Evolutionary conservation across 2,113 vertebrate species (phyloP).

Genomic region (Megaptera novaeangliae): DNA sequence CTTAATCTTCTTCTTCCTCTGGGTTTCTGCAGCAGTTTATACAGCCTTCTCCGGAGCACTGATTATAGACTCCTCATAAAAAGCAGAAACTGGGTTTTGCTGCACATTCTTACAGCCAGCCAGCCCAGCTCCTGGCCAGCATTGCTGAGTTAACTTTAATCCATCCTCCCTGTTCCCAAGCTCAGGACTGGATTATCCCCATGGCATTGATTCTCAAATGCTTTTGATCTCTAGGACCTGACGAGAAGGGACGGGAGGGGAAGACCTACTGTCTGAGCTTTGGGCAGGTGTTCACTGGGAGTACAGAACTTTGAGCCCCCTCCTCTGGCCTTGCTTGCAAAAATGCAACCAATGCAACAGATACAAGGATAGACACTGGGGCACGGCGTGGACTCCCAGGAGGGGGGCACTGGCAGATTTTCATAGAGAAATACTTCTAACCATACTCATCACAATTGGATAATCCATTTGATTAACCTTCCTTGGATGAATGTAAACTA

Average conservation of each 20-base stretch:
- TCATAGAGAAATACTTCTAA: neutral
- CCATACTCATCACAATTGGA: neutral
- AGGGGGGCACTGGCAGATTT: neutral
- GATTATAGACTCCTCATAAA: neutral
- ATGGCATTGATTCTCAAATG: neutral
- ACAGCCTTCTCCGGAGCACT: neutral
- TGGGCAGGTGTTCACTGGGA: neutral
- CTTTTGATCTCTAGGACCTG: neutral
- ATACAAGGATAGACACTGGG: neutral
- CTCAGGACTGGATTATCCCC: neutral
- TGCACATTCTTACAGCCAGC: neutral
- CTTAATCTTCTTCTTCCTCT: neutral
- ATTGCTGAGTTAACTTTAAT: neutral
- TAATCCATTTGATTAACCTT: neutral
- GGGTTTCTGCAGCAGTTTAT: neutral
- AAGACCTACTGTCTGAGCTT: neutral
- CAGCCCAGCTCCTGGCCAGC: neutral
- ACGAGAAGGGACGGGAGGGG: neutral
- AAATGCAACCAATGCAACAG: neutral
- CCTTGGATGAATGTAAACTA: neutral
- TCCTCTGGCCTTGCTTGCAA: neutral
- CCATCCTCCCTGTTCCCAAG: neutral
- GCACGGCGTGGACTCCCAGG: rapidly evolving
- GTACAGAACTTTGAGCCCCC: neutral
- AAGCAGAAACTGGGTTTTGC: neutral